Base-by-base conservation (phyloP, 2,113 vertebrate species). In the Gambusia holbrooki region DNA sequence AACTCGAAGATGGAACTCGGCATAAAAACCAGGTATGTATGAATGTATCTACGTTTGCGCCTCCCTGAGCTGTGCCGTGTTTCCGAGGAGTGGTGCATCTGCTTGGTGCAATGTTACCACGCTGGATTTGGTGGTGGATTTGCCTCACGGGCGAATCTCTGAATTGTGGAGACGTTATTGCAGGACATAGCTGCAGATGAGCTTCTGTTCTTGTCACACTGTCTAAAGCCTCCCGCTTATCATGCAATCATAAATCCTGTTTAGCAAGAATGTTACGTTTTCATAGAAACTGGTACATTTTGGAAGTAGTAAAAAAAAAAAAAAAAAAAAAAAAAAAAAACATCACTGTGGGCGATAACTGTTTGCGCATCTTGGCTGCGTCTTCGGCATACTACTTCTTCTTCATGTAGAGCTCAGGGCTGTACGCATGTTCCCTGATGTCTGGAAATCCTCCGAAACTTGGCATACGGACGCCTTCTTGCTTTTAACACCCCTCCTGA, bases 1-100 rank as follows among this genome's bases (percentile, higher is more conserved):
- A 95, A 95, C 94, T 94, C 92, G 95, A 95, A 91, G 94, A 95
- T 91, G 95, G 94, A 85, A 93, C 91, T 86, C 93, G 94, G 82
- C 93, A 94, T 85, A 95, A 95, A 93, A 93, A 91, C 85, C 95
- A 95, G 94, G 95, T 95, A 91, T n/a, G 88, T 79, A 33, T 42
- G 7, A 71, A n/a, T 67, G 27, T 11, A 25, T 27, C 19, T 67
- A 3, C 69, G 70, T 45, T 19, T 28, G 78, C 45, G 5, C 45
- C 32, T 64, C 65, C 22, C 2, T 33, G 58, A 78, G 29, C 10
- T 32, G 15, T 30, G 17, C 48, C 25, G 27, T 69, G 28, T 69
- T 48, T 1, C 4, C 30, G 70, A 88, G 84, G 84, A 89, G 84
- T 86, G 88, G 80, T 84, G 81, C 88, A 78, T 74, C 71, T 73